phyloP scores from a whole-genome alignment of 2,113 vertebrate species.

The Hydrochoerus hydrochaeris region DNA sequence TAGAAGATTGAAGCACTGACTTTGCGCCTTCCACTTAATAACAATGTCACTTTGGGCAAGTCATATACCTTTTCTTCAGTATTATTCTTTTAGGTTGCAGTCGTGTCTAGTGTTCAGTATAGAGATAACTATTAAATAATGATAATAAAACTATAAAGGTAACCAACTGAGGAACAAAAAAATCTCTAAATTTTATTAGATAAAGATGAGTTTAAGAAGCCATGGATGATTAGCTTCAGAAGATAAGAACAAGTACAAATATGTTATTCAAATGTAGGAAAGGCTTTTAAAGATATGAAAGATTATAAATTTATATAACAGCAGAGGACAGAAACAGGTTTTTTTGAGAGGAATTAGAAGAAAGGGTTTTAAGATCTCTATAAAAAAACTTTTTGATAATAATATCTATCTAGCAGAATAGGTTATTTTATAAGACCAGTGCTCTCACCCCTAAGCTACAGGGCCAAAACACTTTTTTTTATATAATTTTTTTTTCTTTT shows the following conservation, averaged over 20 bases:
- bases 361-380: background rate
- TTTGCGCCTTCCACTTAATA: background rate
- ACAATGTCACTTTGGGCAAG: background rate
- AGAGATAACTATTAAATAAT: background rate
- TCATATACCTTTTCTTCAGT: background rate
- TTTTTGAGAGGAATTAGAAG: background rate
- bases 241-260: background rate
- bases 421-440: background rate
- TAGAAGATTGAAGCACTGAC: background rate
- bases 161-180: background rate
- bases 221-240: background rate
- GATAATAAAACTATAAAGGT: background rate
- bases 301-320: conserved; percentile 32
- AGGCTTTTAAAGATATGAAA: conserved; percentile 10
- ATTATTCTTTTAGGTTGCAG: background rate
- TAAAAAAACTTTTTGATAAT: background rate
- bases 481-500: too few relatives aligned
- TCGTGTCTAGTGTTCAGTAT: background rate
- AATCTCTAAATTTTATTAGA: background rate
- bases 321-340: background rate
- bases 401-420: background rate
- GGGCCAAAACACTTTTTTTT: too few relatives aligned
- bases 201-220: conserved; percentile 2
- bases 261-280: background rate
- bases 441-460: too few relatives aligned